Evolutionary conservation across 2,113 vertebrate genomes (phyloP).

Genomic region (Perca fluviatilis): DNA sequence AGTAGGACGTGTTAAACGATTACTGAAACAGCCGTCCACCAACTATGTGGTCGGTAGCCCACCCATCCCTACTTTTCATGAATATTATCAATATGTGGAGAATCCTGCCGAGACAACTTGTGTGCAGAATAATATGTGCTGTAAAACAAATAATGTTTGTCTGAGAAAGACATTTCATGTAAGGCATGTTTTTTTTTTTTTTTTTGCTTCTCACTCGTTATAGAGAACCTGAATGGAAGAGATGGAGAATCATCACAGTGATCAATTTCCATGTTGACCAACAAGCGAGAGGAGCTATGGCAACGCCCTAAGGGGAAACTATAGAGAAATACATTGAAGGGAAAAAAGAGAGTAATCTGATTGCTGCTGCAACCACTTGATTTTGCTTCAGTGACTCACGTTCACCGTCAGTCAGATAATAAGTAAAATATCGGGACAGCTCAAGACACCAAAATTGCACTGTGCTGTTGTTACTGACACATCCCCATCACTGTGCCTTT

Average conservation of each 20-base stretch:
- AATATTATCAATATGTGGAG: conserved; percentile 8
- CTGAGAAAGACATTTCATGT: background rate
- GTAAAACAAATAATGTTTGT: background rate
- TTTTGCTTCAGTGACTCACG: conserved; percentile 12
- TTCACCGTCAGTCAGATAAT: conserved; percentile 15
- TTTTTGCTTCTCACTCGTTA: background rate
- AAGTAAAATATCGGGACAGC: conserved; percentile 15
- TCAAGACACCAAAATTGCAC: conserved; percentile 8
- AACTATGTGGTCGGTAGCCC: background rate
- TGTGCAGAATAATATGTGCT: background rate
- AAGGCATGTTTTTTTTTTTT: background rate
- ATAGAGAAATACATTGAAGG: background rate
- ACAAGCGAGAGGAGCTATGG: background rate
- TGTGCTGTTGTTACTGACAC: conserved; percentile 12
- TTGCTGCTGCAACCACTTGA: background rate
- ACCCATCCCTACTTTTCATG: conserved; percentile 1
- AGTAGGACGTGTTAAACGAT: conserved; percentile 19
- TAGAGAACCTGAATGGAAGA: background rate
- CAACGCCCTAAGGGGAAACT: background rate
- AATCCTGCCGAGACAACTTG: background rate
- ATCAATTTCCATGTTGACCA: conserved; percentile 5
- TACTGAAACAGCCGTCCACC: background rate
- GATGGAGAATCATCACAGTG: background rate
- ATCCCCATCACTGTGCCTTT: conserved; percentile 7
- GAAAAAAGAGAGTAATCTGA: background rate